Conservation (phyloP, 2,888 invertebrate species). For the Autographa pulchrina region DNA sequence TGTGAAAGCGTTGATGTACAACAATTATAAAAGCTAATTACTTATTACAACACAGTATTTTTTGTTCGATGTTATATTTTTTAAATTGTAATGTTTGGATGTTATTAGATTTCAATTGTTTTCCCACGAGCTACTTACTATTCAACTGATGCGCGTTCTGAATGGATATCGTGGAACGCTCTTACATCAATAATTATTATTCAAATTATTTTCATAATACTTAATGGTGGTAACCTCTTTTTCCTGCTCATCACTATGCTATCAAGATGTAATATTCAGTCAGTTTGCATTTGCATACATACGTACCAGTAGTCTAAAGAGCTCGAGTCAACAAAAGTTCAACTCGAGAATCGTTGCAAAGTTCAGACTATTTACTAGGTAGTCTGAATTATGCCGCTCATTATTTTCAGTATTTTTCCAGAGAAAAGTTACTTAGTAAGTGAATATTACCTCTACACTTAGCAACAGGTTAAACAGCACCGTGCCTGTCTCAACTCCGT, state of each 20-base stretch:
- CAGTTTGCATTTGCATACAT: slow-evolving; percentile 37
- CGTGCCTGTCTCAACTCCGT: background rate
- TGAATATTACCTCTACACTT: background rate
- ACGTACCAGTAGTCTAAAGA: background rate
- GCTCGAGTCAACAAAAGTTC: too few relatives aligned
- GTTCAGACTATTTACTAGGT: background rate
- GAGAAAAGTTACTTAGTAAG: background rate
- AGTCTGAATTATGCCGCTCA: background rate
- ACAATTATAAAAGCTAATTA: slow-evolving; percentile 57
- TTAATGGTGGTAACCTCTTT: slow-evolving; percentile 70
- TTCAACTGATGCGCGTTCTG: slow-evolving; percentile 72
- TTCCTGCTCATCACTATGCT: slow-evolving; percentile 67
- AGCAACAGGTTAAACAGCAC: slow-evolving; percentile 4
- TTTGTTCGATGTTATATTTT: slow-evolving; percentile 65
- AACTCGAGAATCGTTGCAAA: too few relatives aligned
- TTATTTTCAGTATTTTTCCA: background rate
- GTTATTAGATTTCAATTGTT: slow-evolving; percentile 72
- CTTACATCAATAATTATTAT: slow-evolving; percentile 77
- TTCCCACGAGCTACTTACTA: slow-evolving; percentile 80
- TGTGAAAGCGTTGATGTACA: slow-evolving; percentile 52
- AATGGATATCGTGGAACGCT: slow-evolving; percentile 60
- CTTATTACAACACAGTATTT: slow-evolving; percentile 58
- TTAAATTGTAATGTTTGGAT: slow-evolving; percentile 52
- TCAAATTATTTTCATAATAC: slow-evolving; percentile 75
- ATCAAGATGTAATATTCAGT: slow-evolving; percentile 65